Conservation (phyloP, 2,888 invertebrate genomes). For the Creontiades dilutus region DNA sequence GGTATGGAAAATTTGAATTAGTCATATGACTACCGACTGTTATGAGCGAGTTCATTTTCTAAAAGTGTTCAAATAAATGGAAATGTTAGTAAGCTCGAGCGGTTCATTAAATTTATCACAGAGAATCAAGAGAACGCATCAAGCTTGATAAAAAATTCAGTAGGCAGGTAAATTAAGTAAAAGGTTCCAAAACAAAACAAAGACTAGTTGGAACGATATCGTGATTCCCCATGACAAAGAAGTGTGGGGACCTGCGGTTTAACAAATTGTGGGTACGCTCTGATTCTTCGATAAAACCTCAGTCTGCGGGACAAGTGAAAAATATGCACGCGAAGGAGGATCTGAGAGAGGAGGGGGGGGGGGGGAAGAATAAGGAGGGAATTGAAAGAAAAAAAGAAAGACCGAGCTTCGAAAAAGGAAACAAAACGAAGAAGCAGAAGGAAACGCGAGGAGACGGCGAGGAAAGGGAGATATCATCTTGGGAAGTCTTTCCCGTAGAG, state of each 20-base stretch:
- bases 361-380: not conserved
- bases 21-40: no score
- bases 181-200: slow-evolving; percentile 28
- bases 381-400: slow-evolving; percentile 18
- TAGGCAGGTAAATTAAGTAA: not conserved
- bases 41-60: no score
- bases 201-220: slow-evolving; percentile 38
- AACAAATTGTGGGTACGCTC: slow-evolving; percentile 47
- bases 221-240: slow-evolving; percentile 48
- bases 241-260: slow-evolving; percentile 22
- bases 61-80: no score
- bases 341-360: slow-evolving; percentile 5
- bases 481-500: slow-evolving; percentile 46
- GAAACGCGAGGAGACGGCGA: slow-evolving; percentile 41
- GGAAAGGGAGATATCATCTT: slow-evolving; percentile 46
- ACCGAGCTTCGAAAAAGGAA: not conserved
- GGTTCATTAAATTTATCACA: not conserved
- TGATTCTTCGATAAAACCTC: slow-evolving; percentile 49
- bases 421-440: slow-evolving; percentile 37
- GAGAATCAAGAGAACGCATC: not conserved
- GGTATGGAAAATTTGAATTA: no score
- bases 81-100: not conserved
- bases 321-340: slow-evolving; percentile 52
- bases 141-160: slow-evolving; percentile 10
- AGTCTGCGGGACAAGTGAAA: slow-evolving; percentile 23